Base-by-base conservation (phyloP, 1,140 invertebrate genomes). In the Apocrypta bakeri region DNA sequence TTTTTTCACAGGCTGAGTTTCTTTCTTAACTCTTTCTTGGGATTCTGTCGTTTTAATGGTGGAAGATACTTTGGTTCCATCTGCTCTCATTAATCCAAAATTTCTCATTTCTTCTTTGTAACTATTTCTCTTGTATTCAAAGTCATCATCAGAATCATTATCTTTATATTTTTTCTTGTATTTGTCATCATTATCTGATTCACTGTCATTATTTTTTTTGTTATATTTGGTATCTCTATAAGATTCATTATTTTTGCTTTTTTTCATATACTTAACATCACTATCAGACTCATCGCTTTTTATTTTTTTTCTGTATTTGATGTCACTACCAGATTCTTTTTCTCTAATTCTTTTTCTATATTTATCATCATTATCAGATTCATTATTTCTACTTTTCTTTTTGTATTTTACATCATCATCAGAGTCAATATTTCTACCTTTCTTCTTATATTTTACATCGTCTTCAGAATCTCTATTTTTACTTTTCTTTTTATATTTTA, bases 1-100 rank as follows among this genome's bases (percentile, higher is more conserved):
- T 68, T 84, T 88, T 68, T 86, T 87, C 64, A 31, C 83, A 29
- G 61, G 33, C 77, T 79, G 84, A 42, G 37, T 17, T 64, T 75
- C 75, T 82, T 31, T 63, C 85, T 89, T 87, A 11, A 75, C 72
- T 83, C 73, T 21, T 48, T 83, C 81, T 79, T 40, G 81, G 42
- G 11, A 68, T 33, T 81, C 42, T 8, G 78, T 84, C 48, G 12
- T 40, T 84, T 79, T 85, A 71, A 48, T 88, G 74, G 56, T 63
- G 14, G 37, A 48, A 48, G 87, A 73, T 72, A 93, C 86, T 88
- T 90, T 91, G 12, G 89, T 88, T 66, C 93, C 93, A 87, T 93
- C 92, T 29, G 92, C 89, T 84, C 86, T 91, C 64, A 93, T 90
- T 69, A 93, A 87, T 21, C 92, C 92, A 88, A 89, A 93, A 85